phyloP scores from a whole-genome alignment of 2,888 invertebrate species.

The Drosophila helvetica region DNA sequence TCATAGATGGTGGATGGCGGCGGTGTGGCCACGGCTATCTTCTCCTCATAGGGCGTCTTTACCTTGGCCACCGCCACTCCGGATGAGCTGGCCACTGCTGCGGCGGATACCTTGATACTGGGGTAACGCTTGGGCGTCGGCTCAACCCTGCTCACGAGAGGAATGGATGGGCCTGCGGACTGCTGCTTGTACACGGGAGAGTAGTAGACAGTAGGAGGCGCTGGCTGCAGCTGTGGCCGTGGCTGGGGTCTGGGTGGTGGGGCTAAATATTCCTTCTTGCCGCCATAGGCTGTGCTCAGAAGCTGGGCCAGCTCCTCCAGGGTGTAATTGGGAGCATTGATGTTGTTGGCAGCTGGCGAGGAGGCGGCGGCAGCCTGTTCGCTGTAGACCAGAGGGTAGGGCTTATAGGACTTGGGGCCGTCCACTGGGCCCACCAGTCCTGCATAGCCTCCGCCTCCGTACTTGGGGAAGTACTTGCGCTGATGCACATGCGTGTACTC shows the following conservation, averaged over 20 bases:
- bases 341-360: constrained; percentile 45
- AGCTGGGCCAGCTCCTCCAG: constrained; percentile 66
- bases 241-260: constrained; percentile 15
- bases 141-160: constrained; percentile 34
- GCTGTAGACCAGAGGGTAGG: constrained; percentile 58
- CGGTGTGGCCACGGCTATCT: constrained; percentile 56
- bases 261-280: constrained; percentile 49
- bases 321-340: constrained; percentile 67
- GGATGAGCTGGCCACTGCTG: constrained; percentile 43
- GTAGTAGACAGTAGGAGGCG: constrained; percentile 36
- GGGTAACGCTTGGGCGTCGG: constrained; percentile 5
- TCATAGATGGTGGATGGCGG: constrained; percentile 52
- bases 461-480: constrained; percentile 63
- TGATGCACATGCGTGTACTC: constrained; percentile 73
- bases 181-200: constrained; percentile 43
- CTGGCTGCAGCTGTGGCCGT: constrained; percentile 30
- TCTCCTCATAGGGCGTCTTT: constrained; percentile 62
- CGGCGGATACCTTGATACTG: constrained; percentile 32
- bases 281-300: constrained; percentile 60
- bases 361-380: constrained; percentile 28
- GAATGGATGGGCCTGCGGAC: not conserved
- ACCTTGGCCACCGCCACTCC: constrained; percentile 56
- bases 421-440: constrained; percentile 17
- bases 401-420: constrained; percentile 31
- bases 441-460: constrained; percentile 32